Evolutionary conservation across 2,113 vertebrate species (phyloP), one percentile per base, ranked within the genome.

Genomic region (Halcyon malimbica): DNA sequence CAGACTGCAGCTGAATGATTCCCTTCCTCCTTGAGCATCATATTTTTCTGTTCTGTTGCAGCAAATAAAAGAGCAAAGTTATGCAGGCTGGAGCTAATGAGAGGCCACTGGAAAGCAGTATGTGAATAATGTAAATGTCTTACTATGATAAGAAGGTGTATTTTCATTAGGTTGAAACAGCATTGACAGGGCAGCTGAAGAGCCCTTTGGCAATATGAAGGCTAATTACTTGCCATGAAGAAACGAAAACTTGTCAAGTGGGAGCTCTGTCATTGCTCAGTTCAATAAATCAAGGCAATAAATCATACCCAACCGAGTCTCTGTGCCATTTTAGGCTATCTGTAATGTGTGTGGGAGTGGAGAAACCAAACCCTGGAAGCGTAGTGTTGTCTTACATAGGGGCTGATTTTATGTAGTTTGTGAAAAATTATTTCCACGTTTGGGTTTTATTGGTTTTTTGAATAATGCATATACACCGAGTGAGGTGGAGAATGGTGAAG

Each of bases 171-270:
- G 44, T 67, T 96, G 90, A 71, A 94, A 90, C 91, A 90, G 91
- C 90, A 90, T 67, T 97, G 93, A 97, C 95, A 95, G 94, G 94
- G 87, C 94, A 97, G 90, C 94, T 97, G 96, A 97, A 96, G 95
- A 96, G 86, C 96, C 97, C 97, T 93, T 98, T 98, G 97, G 98
- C 97, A 97, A 96, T 64, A 92, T 63, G 94, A 97, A 97, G 81
- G 97, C 97, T 98, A 98, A 98, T 98, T 98, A 97, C 97, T 98
- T 95, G 95, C 96, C 96, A 83, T 82, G 87, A 97, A 96, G 97
- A 95, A 98, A 97, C 17, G 95, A 92, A 97, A 97, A 95, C 93
- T 92, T 97, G 96, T 96, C 94, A 90, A 95, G 96, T 11, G 16
- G 90, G 94, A 94, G 89, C 95, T 98, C 82, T 96, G 92, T 90